Evolutionary conservation across 2,113 vertebrate genomes (phyloP).

Genomic region (Muntiacus muntjak): DNA sequence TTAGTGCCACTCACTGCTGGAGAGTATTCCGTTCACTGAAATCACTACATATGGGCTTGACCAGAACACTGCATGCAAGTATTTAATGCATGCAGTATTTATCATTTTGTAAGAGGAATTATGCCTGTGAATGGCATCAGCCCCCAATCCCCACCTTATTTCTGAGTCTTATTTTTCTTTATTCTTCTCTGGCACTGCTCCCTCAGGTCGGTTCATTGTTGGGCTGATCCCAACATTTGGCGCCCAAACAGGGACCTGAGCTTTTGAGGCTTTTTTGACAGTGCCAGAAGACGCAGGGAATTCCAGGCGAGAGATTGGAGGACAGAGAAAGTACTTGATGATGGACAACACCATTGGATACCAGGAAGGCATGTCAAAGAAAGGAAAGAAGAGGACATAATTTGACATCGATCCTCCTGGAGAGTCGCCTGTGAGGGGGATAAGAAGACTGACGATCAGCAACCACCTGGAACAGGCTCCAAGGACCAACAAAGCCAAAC

Average conservation of each 20-base stretch:
- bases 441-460: neutral
- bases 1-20: neutral
- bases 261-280: neutral
- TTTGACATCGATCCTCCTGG: neutral
- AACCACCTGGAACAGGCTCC: neutral
- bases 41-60: slow-evolving; percentile 16
- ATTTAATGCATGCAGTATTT: neutral
- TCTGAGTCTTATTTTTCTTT: neutral
- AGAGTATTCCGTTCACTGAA: slow-evolving; percentile 16
- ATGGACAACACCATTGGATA: neutral
- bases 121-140: neutral
- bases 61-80: neutral
- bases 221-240: neutral
- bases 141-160: neutral
- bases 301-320: neutral
- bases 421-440: neutral
- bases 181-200: neutral
- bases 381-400: neutral
- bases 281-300: neutral
- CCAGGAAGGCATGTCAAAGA: neutral
- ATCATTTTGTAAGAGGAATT: neutral
- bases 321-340: neutral
- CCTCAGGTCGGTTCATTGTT: fast-evolving
- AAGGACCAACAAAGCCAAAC: neutral
- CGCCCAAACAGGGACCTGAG: neutral